A percentile compares a stretch with the other conserved stretches of the same genome.
Conservation (phyloP, 2,888 invertebrate species). For the Salpingus planirostris region DNA sequence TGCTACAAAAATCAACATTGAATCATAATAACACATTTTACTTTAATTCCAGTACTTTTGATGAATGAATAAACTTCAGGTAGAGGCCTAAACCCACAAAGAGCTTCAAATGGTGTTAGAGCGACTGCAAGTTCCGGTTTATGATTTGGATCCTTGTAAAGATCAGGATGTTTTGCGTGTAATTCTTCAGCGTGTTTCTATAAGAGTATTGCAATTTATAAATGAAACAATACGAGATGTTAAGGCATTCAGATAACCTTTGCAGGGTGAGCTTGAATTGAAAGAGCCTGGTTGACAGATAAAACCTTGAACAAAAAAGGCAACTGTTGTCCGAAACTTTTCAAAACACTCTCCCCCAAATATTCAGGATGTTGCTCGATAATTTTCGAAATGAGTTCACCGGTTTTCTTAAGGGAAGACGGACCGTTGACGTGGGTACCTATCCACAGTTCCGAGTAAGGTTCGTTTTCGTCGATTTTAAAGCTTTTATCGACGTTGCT, state of each 20-base stretch:
- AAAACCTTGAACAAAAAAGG: constrained; percentile 94
- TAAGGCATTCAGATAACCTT: too few species aligned
- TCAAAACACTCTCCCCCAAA: constrained; percentile 55
- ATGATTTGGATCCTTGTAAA: constrained; percentile 95
- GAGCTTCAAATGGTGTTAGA: constrained; percentile 81
- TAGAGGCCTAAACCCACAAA: constrained; percentile 87
- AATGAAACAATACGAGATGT: too few species aligned
- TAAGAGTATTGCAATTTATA: too few species aligned
- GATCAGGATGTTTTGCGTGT: constrained; percentile 63
- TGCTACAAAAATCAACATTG: too few species aligned
- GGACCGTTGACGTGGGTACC: constrained; percentile 93
- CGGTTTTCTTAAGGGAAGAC: constrained; percentile 55
- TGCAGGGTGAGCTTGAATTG: constrained; percentile 93
- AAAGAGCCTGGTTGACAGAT: constrained; percentile 85
- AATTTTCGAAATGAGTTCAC: constrained; percentile 49
- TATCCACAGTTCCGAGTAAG: constrained; percentile 96
- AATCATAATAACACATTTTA: too few species aligned
- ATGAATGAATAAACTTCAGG: too few species aligned
- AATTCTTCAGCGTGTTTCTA: constrained; percentile 75
- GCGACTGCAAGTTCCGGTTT: constrained; percentile 98
- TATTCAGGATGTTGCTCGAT: constrained; percentile 54
- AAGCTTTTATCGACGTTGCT: constrained; percentile 52
- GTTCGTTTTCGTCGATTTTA: constrained; percentile 50
- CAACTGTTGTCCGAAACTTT: constrained; percentile 58
- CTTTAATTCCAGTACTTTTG: too few species aligned